These are phyloP conservation scores for Melanitta fusca DNA, from an alignment of 2,797 vertebrate species.

Conservation along the genomic window DNA sequence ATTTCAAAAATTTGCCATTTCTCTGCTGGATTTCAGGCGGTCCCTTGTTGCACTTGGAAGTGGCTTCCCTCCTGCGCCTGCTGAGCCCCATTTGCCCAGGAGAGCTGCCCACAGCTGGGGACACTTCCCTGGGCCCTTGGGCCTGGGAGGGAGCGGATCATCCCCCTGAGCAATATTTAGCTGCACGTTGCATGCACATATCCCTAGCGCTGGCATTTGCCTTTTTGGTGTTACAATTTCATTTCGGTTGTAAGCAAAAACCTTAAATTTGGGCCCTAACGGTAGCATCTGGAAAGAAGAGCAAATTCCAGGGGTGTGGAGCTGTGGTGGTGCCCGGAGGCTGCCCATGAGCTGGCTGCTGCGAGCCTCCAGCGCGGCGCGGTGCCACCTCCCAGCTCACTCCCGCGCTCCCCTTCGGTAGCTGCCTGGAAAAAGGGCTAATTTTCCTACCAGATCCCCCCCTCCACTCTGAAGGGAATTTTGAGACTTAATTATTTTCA, in stretches of 20 bases:
- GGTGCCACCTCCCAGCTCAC: not conserved
- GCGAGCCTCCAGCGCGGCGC: not conserved
- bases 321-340: not conserved
- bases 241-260: not conserved
- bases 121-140: not conserved
- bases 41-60: rapidly evolving
- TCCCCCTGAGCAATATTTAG: not conserved
- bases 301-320: not conserved
- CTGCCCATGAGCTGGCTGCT: not conserved
- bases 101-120: not conserved
- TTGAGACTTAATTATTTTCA: slow-evolving; percentile 73
- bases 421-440: not conserved
- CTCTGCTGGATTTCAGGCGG: not conserved
- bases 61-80: not conserved
- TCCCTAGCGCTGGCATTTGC: not conserved
- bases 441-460: slow-evolving; percentile 6
- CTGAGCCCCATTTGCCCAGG: not conserved
- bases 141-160: too few relatives aligned
- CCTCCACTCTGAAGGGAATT: slow-evolving; percentile 36
- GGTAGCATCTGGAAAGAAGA: not conserved
- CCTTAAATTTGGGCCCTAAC: not conserved
- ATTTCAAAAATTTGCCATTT: not conserved
- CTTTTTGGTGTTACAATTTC: not conserved
- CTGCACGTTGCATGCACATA: rapidly evolving
- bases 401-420: not conserved